Percentiles rank a stretch among this genome's conserved stretches.
phyloP scores from a whole-genome alignment of 2,797 vertebrate genomes.

The Enteromius viviparus region DNA sequence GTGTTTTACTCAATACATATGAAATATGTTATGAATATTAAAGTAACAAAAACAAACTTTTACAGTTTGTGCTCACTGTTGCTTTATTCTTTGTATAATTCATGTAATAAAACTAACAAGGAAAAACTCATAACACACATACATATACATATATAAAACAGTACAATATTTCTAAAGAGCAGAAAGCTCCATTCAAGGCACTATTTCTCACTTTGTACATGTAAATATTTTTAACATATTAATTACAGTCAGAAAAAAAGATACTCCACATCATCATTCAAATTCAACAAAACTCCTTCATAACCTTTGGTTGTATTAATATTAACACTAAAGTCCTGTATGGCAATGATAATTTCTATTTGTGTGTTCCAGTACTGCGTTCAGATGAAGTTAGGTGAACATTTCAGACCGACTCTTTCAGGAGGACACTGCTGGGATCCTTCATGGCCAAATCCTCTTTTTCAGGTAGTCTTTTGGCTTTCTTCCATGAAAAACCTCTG shows the following conservation, averaged over 20 bases:
- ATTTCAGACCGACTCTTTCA: conserved; percentile 70
- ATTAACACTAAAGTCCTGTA: not conserved
- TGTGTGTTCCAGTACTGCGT: not conserved
- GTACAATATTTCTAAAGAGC: conserved; percentile 2
- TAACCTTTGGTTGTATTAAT: not conserved
- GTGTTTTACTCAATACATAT: not conserved
- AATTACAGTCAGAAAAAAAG: conserved; percentile 1
- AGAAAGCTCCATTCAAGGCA: conserved; percentile 3
- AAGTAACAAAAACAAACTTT: not conserved
- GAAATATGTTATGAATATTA: not conserved
- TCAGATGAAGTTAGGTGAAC: not conserved
- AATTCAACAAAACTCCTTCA: not conserved
- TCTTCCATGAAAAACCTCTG: conserved; percentile 61
- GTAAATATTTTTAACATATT: conserved; percentile 10
- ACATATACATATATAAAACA: not conserved
- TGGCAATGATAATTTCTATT: not conserved
- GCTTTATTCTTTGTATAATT: not conserved
- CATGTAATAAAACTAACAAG: conserved; percentile 5
- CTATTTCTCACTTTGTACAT: not conserved
- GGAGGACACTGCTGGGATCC: conserved; percentile 57
- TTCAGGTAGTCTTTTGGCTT: conserved; percentile 50
- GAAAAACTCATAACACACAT: not conserved
- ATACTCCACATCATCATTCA: not conserved
- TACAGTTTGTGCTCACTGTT: not conserved
- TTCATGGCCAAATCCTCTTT: conserved; percentile 65